A percentile compares a stretch with the other conserved stretches of the same genome.
Evolutionary conservation across 92 coral and sea anemone genomes (phyloP).

Genomic region (Blastomussa wellsi): DNA sequence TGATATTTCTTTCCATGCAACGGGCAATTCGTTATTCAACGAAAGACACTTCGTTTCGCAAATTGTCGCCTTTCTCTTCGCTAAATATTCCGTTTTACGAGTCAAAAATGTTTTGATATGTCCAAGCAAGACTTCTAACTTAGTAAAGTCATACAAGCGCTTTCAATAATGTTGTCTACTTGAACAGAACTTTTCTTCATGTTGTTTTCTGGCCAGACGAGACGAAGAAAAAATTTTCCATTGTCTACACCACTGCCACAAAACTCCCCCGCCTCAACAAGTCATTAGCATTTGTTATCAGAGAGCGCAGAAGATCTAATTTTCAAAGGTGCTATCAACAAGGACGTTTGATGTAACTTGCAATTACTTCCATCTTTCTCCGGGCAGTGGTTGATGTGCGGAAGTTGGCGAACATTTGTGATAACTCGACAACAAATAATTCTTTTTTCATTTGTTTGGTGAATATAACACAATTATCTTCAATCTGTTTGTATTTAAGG

Average conservation of each 20-base stretch:
- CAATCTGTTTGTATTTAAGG: neutral
- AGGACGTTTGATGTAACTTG: neutral
- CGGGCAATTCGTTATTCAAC: neutral
- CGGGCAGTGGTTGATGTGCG: neutral
- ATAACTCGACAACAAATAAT: conserved; percentile 6
- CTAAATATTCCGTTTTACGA: neutral
- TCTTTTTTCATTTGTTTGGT: neutral
- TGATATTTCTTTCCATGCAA: neutral
- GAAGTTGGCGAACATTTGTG: conserved; percentile 12
- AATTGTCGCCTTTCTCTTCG: neutral
- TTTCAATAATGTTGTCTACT: neutral
- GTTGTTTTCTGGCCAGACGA: neutral
- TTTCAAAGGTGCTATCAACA: conserved; percentile 13
- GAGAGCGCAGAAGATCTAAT: conserved; percentile 38
- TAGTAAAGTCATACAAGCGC: too few relatives aligned
- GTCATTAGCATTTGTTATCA: conserved; percentile 33
- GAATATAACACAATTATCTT: neutral
- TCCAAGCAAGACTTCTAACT: neutral
- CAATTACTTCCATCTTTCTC: neutral
- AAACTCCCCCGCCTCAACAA: neutral
- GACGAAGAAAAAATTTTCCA: too few relatives aligned
- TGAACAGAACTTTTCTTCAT: neutral
- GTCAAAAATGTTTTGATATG: neutral
- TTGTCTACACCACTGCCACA: neutral
- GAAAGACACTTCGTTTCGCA: neutral